phyloP scores from a whole-genome alignment of 2,113 vertebrate genomes.

The Carassius gibelio region DNA sequence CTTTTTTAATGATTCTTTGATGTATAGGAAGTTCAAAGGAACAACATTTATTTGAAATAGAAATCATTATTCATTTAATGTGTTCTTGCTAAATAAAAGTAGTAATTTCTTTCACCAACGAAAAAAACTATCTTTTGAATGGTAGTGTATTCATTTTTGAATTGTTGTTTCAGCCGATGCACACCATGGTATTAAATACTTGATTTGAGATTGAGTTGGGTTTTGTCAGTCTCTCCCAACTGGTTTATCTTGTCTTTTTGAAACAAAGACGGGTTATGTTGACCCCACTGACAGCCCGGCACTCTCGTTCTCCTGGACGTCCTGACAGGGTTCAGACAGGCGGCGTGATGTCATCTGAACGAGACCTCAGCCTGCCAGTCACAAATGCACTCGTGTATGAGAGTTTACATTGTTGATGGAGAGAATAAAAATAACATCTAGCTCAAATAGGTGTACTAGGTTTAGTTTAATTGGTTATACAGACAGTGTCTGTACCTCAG shows the following conservation, averaged over 20 bases:
- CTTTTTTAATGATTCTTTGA: no score
- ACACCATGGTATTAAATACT: background rate
- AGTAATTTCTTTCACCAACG: no score
- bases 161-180: background rate
- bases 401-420: background rate
- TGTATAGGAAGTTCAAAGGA: background rate
- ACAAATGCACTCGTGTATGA: conserved; percentile 10
- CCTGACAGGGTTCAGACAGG: conserved; percentile 28
- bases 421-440: background rate
- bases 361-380: conserved; percentile 20
- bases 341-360: conserved; percentile 5
- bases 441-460: background rate
- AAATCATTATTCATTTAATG: background rate
- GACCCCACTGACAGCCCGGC: conserved; percentile 26
- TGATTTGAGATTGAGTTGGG: background rate
- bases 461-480: background rate
- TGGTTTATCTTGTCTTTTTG: background rate
- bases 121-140: background rate
- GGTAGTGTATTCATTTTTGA: background rate
- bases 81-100: no score
- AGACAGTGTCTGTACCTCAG: no score
- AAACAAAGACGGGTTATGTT: background rate
- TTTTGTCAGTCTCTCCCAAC: background rate
- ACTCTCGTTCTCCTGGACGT: conserved; percentile 2
- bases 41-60: background rate